Evolutionary conservation across 2,888 invertebrate genomes (phyloP).

Genomic region (Perizoma flavofasciatum): DNA sequence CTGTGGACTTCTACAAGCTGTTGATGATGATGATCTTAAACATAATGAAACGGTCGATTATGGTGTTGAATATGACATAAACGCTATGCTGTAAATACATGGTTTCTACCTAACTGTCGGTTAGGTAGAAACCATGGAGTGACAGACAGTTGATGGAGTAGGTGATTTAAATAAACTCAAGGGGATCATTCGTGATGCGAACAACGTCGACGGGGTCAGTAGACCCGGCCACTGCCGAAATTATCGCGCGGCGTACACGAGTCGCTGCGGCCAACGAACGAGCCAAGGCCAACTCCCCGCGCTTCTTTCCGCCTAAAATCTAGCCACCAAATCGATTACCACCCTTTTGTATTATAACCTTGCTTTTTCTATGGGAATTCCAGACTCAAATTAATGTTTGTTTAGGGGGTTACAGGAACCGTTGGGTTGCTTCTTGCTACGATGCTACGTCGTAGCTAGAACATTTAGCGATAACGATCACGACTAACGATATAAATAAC

Average conservation of each 20-base stretch:
- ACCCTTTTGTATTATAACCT: constrained; percentile 32
- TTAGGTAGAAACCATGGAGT: too few relatives aligned
- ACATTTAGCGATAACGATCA: background rate
- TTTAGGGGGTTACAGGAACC: constrained; percentile 9
- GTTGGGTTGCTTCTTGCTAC: constrained; percentile 21
- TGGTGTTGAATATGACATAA: too few relatives aligned
- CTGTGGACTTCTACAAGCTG: too few relatives aligned
- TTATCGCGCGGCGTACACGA: constrained; percentile 77
- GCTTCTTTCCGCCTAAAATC: constrained; percentile 36
- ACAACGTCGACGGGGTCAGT: constrained; percentile 78
- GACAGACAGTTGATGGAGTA: constrained; percentile 52
- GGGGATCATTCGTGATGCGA: constrained; percentile 80
- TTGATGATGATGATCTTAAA: too few relatives aligned
- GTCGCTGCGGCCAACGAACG: constrained; percentile 74
- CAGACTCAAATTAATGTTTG: constrained; percentile 13
- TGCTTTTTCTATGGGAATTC: constrained; percentile 21
- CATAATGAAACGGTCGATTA: too few relatives aligned
- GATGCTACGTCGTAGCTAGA: constrained; percentile 12
- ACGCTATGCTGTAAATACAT: constrained; percentile 15
- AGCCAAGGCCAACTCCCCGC: constrained; percentile 70
- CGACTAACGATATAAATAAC: background rate
- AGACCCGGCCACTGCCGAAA: constrained; percentile 78
- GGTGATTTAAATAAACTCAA: constrained; percentile 80
- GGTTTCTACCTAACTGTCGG: constrained; percentile 30
- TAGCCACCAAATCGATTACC: constrained; percentile 41